Conservation (phyloP, 2,113 vertebrate genomes). For the Pterophyllum scalare region DNA sequence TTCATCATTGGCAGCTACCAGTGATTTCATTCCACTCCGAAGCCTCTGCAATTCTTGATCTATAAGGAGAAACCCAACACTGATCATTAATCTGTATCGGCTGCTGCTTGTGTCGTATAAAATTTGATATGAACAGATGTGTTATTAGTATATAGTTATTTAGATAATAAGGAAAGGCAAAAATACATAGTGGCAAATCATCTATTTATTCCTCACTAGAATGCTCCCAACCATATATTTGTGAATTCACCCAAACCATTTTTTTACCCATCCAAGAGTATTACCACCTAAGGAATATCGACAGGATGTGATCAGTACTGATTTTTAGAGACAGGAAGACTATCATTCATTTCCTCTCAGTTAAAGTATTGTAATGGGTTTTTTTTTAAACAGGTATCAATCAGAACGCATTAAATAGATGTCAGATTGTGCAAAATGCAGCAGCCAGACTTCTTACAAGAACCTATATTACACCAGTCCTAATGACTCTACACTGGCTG, state of each 20-base stretch:
- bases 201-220: background rate
- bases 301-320: background rate
- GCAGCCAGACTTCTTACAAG: background rate
- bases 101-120: background rate
- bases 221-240: slow-evolving; percentile 14
- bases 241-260: slow-evolving; percentile 8
- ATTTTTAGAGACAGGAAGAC: background rate
- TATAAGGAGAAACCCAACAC: slow-evolving; percentile 70
- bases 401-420: background rate
- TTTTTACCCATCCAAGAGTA: slow-evolving; percentile 22
- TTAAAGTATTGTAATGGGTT: background rate
- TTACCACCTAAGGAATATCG: background rate
- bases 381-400: background rate
- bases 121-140: background rate
- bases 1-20: slow-evolving; percentile 90
- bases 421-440: background rate
- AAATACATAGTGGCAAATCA: slow-evolving; percentile 14
- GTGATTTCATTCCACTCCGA: slow-evolving; percentile 90
- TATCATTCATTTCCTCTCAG: background rate
- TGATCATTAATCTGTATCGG: slow-evolving; percentile 20
- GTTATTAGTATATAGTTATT: background rate
- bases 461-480: background rate
- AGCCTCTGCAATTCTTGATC: slow-evolving; percentile 93
- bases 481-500: background rate
- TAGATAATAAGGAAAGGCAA: background rate